These are phyloP conservation scores for Mantis religiosa DNA, from an alignment of 2,888 invertebrate species.

Conservation along the genomic window DNA sequence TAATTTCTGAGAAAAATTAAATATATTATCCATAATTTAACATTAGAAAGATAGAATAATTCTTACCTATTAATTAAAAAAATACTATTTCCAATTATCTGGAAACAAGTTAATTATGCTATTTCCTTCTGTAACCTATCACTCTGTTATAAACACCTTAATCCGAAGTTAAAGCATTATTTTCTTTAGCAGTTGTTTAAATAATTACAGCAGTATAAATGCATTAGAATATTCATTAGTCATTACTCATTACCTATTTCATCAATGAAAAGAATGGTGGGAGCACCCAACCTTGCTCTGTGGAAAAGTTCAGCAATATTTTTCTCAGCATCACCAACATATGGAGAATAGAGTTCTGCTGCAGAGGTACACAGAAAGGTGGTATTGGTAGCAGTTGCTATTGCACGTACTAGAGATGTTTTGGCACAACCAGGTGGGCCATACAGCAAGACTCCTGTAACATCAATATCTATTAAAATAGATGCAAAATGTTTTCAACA, in stretches of 20 bases:
- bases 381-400: conserved; percentile 51
- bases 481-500: neutral
- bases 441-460: conserved; percentile 53
- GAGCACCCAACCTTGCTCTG: conserved; percentile 55
- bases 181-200: neutral
- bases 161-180: no score
- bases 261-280: conserved; percentile 59
- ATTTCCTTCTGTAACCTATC: no score
- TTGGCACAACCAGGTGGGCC: conserved; percentile 67
- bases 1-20: no score
- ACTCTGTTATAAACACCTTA: no score
- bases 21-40: no score
- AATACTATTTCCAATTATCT: no score
- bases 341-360: conserved; percentile 61
- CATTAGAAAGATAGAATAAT: no score
- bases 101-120: no score
- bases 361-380: conserved; percentile 56
- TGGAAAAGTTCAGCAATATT: conserved; percentile 55
- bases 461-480: neutral
- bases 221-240: neutral
- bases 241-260: conserved; percentile 52
- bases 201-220: neutral
- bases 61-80: no score
- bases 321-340: conserved; percentile 61
- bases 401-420: conserved; percentile 56